Evolutionary conservation across 2,113 vertebrate species (phyloP), one percentile per base, ranked within the genome.

Genomic region (Tragulus kanchil): DNA sequence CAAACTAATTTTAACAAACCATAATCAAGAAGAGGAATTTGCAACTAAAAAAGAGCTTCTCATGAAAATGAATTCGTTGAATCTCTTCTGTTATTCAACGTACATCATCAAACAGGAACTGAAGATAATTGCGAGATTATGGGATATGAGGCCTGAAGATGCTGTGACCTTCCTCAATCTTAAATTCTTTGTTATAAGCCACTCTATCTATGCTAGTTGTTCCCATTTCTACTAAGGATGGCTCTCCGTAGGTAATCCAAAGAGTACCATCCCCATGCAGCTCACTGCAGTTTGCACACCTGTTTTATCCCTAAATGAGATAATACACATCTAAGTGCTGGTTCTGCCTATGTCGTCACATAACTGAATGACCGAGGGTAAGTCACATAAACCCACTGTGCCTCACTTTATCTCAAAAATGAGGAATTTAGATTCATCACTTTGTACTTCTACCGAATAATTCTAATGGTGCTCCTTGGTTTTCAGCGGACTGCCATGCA

Each of bases 1-100:
- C n/a, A 93, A 88, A 93, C 71, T 77, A 77, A 91, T 69, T 65
- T 91, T 85, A 94, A 94, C 75, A 90, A 86, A 73, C 6, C 1
- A 26, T 28, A 88, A 81, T 59, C 56, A 85, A 78, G 81, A 92
- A 89, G 54, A 93, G 54, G 48, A 75, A 86, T 86, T 88, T 78
- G 61, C 28, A 77, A 82, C 78, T 21, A 36, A 94, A 79, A 92
- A 85, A 59, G 8, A 58, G 15, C 59, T 94, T 94, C 31, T 62
- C 50, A n/a, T 89, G 59, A 89, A 48, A 79, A 65, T 31, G 64
- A 90, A 94, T 82, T 83, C 8, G 85, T 82, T 75, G 52, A 81
- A 19, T 50, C 4, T 85, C 23, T 90, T 61, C 31, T 79, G 3
- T 85, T 77, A 84, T 50, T 87, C 36, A 36, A 58, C 15, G n/a